These are phyloP conservation scores for Syrmaticus mikado DNA, from an alignment of 2,113 vertebrate species.

Conservation along the genomic window DNA sequence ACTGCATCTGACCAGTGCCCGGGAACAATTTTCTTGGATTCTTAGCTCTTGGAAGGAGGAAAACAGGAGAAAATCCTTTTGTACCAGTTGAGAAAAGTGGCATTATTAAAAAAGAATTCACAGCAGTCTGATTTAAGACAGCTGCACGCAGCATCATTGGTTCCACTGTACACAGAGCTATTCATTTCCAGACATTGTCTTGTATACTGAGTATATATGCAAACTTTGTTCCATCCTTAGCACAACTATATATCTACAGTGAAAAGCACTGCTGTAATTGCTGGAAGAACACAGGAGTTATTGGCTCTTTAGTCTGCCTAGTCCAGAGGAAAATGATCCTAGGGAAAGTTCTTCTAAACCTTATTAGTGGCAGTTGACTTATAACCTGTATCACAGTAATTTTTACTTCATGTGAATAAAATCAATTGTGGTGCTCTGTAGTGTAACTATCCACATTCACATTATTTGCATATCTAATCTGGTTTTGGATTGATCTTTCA, in stretches of 20 bases:
- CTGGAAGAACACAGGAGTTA: slow-evolving; percentile 55
- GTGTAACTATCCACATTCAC: slow-evolving; percentile 14
- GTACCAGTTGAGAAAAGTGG: neutral
- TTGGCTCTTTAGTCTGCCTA: slow-evolving; percentile 39
- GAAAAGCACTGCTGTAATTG: slow-evolving; percentile 47
- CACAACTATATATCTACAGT: slow-evolving; percentile 48
- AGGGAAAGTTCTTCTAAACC: slow-evolving; percentile 40
- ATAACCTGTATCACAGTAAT: slow-evolving; percentile 50
- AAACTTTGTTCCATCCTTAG: slow-evolving; percentile 19
- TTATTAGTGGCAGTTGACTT: slow-evolving; percentile 60
- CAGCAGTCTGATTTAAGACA: slow-evolving; percentile 23
- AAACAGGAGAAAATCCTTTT: neutral
- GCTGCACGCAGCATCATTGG: neutral
- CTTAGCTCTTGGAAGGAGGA: neutral
- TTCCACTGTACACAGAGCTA: neutral
- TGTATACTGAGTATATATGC: slow-evolving; percentile 28
- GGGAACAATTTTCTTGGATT: neutral
- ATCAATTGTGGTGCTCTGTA: slow-evolving; percentile 55
- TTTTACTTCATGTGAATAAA: slow-evolving; percentile 57
- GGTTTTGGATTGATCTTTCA: slow-evolving; percentile 39
- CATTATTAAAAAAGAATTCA: slow-evolving; percentile 4
- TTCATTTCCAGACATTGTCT: slow-evolving; percentile 46
- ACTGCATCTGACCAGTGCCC: neutral
- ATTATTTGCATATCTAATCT: slow-evolving; percentile 63
- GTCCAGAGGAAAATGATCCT: slow-evolving; percentile 57